Percentiles rank a stretch among this genome's conserved stretches.
Conservation (phyloP, 2,113 vertebrate species). For the Drymodes brunneopygia region DNA sequence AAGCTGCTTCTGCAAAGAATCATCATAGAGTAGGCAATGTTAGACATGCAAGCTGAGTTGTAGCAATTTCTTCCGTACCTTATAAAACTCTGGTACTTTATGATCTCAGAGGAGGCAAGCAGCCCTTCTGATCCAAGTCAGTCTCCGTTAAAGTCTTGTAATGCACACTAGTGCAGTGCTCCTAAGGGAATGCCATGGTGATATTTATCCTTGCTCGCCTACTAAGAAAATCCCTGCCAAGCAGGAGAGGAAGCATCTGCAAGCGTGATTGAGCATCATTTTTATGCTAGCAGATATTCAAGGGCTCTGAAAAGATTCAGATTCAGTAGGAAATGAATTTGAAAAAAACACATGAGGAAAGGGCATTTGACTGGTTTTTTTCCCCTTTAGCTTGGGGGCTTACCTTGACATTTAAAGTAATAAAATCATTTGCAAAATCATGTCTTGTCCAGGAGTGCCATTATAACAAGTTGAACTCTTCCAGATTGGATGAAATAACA, state of each 20-base stretch:
- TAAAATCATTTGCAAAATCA: background rate
- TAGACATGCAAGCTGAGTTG: background rate
- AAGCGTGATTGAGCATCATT: background rate
- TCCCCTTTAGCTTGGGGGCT: background rate
- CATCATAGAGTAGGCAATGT: background rate
- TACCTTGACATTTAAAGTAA: conserved; percentile 27
- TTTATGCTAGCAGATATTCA: conserved; percentile 15
- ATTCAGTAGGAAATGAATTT: background rate
- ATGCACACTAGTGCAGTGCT: background rate
- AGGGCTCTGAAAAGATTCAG: background rate
- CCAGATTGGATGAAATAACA: background rate
- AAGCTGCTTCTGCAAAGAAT: background rate
- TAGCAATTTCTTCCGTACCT: background rate
- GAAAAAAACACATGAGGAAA: conserved; percentile 9
- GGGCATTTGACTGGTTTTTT: background rate
- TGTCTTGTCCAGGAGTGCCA: background rate
- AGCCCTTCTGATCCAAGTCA: background rate
- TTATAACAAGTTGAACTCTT: background rate
- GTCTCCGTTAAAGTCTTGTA: background rate
- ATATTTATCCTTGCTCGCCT: conserved; percentile 22
- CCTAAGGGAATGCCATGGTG: conserved; percentile 33
- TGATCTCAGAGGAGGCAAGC: background rate
- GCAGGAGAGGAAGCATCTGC: conserved; percentile 28
- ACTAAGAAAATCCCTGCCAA: conserved; percentile 40
- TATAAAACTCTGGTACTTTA: background rate